Conservation (phyloP, 1,140 invertebrate species). For the Sycobia sp. region DNA sequence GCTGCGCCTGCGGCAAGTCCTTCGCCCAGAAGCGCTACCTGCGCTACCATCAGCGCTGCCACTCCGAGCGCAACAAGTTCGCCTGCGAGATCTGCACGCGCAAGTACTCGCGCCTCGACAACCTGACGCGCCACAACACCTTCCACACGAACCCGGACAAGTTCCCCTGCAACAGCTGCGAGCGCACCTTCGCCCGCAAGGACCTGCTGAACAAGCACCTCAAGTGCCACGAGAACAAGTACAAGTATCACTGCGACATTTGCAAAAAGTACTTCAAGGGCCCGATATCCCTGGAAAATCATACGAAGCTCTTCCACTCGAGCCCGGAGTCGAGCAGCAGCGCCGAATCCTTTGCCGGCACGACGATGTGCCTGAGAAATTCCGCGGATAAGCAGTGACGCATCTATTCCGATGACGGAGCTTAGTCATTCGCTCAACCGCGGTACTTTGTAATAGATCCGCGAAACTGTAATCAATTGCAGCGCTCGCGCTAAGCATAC, state of each 20-base stretch:
- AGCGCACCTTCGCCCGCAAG: slow-evolving; percentile 52
- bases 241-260: slow-evolving; percentile 44
- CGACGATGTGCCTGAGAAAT: too few species aligned
- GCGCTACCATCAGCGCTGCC: slow-evolving; percentile 50
- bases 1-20: slow-evolving; percentile 51
- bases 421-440: too few species aligned
- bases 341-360: not conserved
- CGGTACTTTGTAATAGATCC: too few species aligned
- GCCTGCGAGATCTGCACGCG: slow-evolving; percentile 52
- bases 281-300: slow-evolving; percentile 45
- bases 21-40: slow-evolving; percentile 52
- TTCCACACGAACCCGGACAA: slow-evolving; percentile 56
- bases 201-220: slow-evolving; percentile 54
- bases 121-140: slow-evolving; percentile 53
- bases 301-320: slow-evolving; percentile 40
- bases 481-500: too few species aligned
- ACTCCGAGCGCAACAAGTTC: slow-evolving; percentile 50
- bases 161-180: slow-evolving; percentile 50
- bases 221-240: slow-evolving; percentile 51
- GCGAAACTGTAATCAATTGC: too few species aligned
- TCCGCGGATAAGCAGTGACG: too few species aligned
- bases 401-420: too few species aligned
- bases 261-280: slow-evolving; percentile 53
- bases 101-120: slow-evolving; percentile 54
- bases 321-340: not conserved